phyloP scores from a whole-genome alignment of 2,888 invertebrate species.

The Sipha maydis region DNA sequence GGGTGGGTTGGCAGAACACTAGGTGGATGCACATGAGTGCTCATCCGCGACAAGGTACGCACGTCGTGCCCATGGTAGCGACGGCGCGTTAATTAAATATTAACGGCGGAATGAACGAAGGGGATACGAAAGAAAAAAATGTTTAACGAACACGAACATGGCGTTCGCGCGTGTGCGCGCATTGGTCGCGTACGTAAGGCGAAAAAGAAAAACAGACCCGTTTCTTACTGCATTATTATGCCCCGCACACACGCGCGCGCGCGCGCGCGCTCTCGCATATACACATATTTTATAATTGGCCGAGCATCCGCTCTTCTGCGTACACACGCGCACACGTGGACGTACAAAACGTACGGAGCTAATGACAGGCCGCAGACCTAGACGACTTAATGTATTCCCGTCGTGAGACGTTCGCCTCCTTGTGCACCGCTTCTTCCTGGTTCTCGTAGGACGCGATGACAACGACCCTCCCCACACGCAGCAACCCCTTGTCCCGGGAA shows the following conservation, averaged over 20 bases:
- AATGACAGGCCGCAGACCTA: slow-evolving; percentile 45
- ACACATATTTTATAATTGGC: not conserved
- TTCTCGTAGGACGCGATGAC: not conserved
- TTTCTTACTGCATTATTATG: slow-evolving; percentile 27
- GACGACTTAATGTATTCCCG: slow-evolving; percentile 58
- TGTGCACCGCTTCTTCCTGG: not conserved
- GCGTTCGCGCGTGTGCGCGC: slow-evolving; percentile 23
- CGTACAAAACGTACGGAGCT: not conserved
- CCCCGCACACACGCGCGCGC: not conserved
- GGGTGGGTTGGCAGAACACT: not conserved
- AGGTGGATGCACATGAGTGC: slow-evolving; percentile 46
- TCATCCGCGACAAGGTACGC: slow-evolving; percentile 39
- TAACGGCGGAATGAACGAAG: slow-evolving; percentile 7
- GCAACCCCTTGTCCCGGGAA: not conserved
- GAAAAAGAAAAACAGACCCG: not conserved
- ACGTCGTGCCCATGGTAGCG: not conserved
- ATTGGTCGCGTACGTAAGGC: slow-evolving; percentile 12
- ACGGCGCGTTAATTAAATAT: slow-evolving; percentile 53
- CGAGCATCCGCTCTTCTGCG: not conserved
- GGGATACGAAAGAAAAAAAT: not conserved
- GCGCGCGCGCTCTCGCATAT: not conserved
- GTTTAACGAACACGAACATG: slow-evolving; percentile 57
- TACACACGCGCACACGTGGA: not conserved
- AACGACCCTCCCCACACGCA: too few species aligned
- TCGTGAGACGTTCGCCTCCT: slow-evolving; percentile 27